Evolutionary conservation across 2,113 vertebrate species (phyloP), one percentile per base, ranked within the genome.

Genomic region (Colius striatus): DNA sequence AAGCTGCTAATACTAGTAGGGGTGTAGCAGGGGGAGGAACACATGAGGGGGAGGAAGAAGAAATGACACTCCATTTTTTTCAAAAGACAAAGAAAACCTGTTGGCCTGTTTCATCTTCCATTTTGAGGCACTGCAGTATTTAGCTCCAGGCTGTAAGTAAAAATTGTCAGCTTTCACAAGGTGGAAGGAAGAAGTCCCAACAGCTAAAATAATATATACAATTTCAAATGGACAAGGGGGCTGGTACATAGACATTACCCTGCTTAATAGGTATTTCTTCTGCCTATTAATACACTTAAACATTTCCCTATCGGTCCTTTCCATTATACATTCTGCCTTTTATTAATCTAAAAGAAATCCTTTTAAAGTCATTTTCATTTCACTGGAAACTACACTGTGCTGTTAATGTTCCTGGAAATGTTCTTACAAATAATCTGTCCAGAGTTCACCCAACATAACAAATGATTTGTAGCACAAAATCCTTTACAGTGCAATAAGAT

Each of bases 381-480:
- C 58, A 43, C 13, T 61, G 65, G 60, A 90, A 84, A 86, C 66
- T 70, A 80, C 55, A 47, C 30, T 19, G 34, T 50, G 79, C 51
- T 66, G 72, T 47, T 75, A 94, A 92, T 53, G 27, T 67, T 89
- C 81, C 87, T 66, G 83, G 85, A 96, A 94, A 94, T 61, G 26
- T 75, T 92, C 91, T 94, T 89, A 95, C 67, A 97, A 95, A 95
- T 84, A 96, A 79, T 87, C 89, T 91, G 87, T 58, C 87, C 92
- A 92, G 93, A 96, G 77, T 95, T 96, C 93, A 96, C 89, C 80
- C 95, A 91, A 95, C 38, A 34, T 82, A 97, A 98, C 91, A 96
- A 96, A 97, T 97, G 20, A 96, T 93, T 97, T 96, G 92, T 90
- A 97, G 93, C 95, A 96, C 92, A 96, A 95, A 97, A 97, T 93